These are phyloP conservation scores for Molossus alvarezi DNA, from an alignment of 2,797 vertebrate genomes.

Conservation along the genomic window DNA sequence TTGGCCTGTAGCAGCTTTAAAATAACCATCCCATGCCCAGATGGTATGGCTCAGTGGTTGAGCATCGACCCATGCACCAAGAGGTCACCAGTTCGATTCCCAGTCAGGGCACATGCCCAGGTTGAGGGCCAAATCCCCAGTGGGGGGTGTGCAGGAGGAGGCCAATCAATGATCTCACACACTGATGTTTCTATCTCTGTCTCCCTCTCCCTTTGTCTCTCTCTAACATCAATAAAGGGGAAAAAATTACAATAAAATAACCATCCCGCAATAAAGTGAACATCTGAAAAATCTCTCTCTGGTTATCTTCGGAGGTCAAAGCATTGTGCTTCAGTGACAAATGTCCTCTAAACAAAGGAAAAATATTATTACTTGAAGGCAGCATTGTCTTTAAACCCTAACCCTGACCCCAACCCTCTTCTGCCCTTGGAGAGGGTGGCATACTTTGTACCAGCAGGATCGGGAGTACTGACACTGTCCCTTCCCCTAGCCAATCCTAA, in stretches of 20 bases:
- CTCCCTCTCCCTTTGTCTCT: too few relatives aligned
- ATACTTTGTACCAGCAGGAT: background rate
- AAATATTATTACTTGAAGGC: background rate
- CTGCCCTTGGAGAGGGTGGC: background rate
- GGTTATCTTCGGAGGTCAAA: slow-evolving; percentile 15
- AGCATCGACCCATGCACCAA: too few relatives aligned
- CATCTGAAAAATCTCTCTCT: background rate
- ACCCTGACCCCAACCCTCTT: background rate
- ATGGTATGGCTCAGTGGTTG: too few relatives aligned
- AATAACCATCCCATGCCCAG: background rate
- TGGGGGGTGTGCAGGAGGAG: too few relatives aligned
- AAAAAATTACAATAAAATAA: background rate
- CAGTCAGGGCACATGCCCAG: too few relatives aligned
- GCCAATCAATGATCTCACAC: too few relatives aligned
- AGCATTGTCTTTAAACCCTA: background rate
- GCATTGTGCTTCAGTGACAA: background rate
- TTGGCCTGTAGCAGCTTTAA: background rate
- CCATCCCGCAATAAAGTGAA: background rate
- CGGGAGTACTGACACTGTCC: background rate
- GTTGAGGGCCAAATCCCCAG: too few relatives aligned
- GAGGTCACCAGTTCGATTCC: too few relatives aligned
- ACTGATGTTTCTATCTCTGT: too few relatives aligned
- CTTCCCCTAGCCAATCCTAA: background rate
- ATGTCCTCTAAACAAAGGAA: background rate
- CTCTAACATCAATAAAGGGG: too few relatives aligned